Base-by-base conservation (phyloP, 2,797 vertebrate genomes). In the Siniperca obscura region DNA sequence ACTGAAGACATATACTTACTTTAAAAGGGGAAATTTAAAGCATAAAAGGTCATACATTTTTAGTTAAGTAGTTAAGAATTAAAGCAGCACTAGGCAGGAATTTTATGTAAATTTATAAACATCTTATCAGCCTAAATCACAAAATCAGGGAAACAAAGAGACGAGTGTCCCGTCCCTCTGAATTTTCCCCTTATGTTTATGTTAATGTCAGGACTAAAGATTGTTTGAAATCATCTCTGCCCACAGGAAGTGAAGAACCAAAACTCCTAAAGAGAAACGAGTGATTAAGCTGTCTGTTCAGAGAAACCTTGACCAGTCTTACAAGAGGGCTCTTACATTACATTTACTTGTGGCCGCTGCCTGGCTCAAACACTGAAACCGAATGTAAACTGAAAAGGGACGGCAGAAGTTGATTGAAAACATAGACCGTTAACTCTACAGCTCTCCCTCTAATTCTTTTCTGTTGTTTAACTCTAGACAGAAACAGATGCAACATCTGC, bases 1-100 rank as follows among this genome's bases (percentile, higher is more conserved):
- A 75, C 64, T 71, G 21, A 76, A 64, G 70, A 79, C 13, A 44
- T 66, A 19, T 40, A 62, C 53, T 30, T 42, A 40, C 34, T 84
- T 76, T 71, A 59, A 50, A 75, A 59, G 38, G 34, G 34, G 52
- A 81, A 70, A 79, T 68, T 82, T 70, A 81, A 87, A 55, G 48
- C 48, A 66, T 57, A 74, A n/a, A 59, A 70, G 46, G 42, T 74
- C 56, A 74, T 71, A 82, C 53, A 81, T 71, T 34, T 22, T n/a
- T 17, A 53, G 36, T 36, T 36, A 36, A 36, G 36, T 3, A 30
- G 27, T 56, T 1, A 44, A 50, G 57, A 66, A 68, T 65, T 48
- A 82, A 77, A 80, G 67, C n/a, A 55, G 64, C 11, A 46, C 0
- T 2, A 60, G 25, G 42, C 62, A 19, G 40, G 16, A 36, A 5